Evolutionary conservation across 2,888 invertebrate species (phyloP).

Genomic region (Sturmia bella): DNA sequence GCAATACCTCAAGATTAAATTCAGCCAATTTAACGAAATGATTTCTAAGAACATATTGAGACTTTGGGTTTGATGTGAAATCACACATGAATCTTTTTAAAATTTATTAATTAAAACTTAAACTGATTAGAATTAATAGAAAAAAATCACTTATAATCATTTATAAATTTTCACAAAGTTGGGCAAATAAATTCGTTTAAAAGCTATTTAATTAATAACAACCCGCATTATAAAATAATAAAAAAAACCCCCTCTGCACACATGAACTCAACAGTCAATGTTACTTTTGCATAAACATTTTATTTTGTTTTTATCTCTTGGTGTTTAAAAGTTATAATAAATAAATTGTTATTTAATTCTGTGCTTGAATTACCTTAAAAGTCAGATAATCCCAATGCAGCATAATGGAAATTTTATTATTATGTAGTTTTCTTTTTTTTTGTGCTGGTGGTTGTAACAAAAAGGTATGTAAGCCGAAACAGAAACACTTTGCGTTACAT

Average conservation of each 20-base stretch:
- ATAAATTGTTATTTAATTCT: background rate
- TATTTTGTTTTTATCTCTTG: background rate
- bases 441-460: background rate
- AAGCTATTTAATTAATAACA: background rate
- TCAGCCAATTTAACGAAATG: too few relatives aligned
- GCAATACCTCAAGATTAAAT: too few relatives aligned
- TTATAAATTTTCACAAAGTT: too few relatives aligned
- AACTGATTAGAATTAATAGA: too few relatives aligned
- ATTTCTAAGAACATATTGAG: too few relatives aligned
- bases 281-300: background rate
- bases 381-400: constrained; percentile 44
- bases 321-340: background rate
- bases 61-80: too few relatives aligned
- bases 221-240: constrained; percentile 16
- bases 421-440: background rate
- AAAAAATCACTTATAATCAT: too few relatives aligned
- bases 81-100: too few relatives aligned
- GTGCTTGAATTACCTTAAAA: constrained; percentile 38
- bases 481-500: background rate
- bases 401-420: constrained; percentile 25
- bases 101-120: too few relatives aligned
- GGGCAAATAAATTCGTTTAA: too few relatives aligned
- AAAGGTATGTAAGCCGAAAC: background rate
- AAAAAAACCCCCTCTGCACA: too few relatives aligned
- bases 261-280: background rate